Base-by-base conservation (phyloP, 2,797 vertebrate species). In the Poecile montanus region DNA sequence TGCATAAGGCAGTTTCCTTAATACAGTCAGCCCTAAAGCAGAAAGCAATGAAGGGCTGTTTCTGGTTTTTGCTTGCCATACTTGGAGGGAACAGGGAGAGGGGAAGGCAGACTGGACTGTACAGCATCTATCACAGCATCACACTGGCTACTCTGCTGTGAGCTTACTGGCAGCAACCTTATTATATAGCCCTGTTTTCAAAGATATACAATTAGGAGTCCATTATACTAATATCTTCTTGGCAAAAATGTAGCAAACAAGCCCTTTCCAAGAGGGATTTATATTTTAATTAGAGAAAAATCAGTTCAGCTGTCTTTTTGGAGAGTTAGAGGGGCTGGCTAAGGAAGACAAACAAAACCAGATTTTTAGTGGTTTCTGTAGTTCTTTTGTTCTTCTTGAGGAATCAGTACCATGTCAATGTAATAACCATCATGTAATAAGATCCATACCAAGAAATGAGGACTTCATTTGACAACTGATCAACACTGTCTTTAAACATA, bases 281-380 rank as follows among this genome's bases (percentile, higher is more conserved):
- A 65, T 87, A 86, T 94, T 94, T 96, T 94, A 97, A 90, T 74
- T 91, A 93, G 47, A 95, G 87, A 94, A 92, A 96, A 97, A 92
- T 71, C 74, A 66, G 48, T 66, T 89, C 80, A 71, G 70, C 90
- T 95, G 91, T 89, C 62, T 89, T 84, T 91, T 51, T 87, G 58
- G 76, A 95, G 48, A 94, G 84, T 85, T 66, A 85, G 84, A 83
- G 48, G 5, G 40, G 62, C 90, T 95, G 71, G 50, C 74, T 91
- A 83, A 85, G 77, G 62, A 94, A 91, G 58, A 94, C 56, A 93
- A 96, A 95, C 54, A 89, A 91, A 95, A 96, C 9, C 94, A 94
- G 91, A 93, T 91, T 88, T 95, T 82, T 81, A 56, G 67, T 95
- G 83, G 93, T 94, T 97, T 97, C 85, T 88, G 27, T 27, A 91